Evolutionary conservation across 2,888 invertebrate species (phyloP).

Genomic region (Cantharis flavilabris): DNA sequence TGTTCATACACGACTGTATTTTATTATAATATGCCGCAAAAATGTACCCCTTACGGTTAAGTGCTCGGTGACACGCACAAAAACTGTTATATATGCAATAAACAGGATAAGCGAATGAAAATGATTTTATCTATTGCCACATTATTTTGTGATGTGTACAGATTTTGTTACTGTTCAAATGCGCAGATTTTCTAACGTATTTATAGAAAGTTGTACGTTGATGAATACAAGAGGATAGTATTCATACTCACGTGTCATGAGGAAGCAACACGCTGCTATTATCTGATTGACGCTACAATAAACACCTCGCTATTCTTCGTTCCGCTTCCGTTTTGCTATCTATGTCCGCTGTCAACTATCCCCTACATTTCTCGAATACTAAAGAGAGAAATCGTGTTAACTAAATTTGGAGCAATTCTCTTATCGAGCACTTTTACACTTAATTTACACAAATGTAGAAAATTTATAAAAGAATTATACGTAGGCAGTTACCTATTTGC

Average conservation of each 20-base stretch:
- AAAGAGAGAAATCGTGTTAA: slow-evolving; percentile 11
- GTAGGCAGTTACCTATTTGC: background rate
- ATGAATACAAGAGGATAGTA: slow-evolving; percentile 24
- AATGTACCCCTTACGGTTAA: slow-evolving; percentile 28
- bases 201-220: slow-evolving; percentile 25
- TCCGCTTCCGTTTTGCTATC: slow-evolving; percentile 41
- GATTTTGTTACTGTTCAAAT: slow-evolving; percentile 25
- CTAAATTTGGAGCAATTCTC: slow-evolving; percentile 6
- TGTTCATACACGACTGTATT: slow-evolving; percentile 33
- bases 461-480: background rate
- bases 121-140: slow-evolving; percentile 26
- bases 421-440: background rate
- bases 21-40: slow-evolving; percentile 33
- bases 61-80: slow-evolving; percentile 31
- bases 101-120: slow-evolving; percentile 27
- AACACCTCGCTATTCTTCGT: slow-evolving; percentile 42
- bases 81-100: slow-evolving; percentile 32
- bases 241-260: slow-evolving; percentile 28
- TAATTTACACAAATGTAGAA: background rate
- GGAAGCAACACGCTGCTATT: slow-evolving; percentile 27
- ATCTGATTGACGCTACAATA: slow-evolving; percentile 36
- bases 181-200: slow-evolving; percentile 22
- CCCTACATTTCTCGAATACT: slow-evolving; percentile 18
- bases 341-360: slow-evolving; percentile 36
- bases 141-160: slow-evolving; percentile 27